A percentile compares a stretch with the other conserved stretches of the same genome.
phyloP scores from a whole-genome alignment of 1,140 invertebrate species.

The Psix sp. region DNA sequence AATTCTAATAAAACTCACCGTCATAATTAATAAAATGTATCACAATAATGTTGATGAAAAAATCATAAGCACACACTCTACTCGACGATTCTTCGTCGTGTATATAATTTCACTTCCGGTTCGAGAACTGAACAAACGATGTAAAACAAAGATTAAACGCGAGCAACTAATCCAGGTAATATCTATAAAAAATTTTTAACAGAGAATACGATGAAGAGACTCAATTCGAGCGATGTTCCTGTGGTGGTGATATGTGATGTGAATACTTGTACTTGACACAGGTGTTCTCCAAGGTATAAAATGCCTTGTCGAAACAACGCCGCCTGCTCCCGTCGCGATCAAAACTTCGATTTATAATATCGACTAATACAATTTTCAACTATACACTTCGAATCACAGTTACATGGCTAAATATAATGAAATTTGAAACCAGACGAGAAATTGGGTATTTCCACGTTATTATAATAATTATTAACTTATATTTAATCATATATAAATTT shows the following conservation, averaged over 20 bases:
- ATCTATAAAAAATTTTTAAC: conserved; percentile 28
- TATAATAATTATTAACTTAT: no score
- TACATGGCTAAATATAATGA: no score
- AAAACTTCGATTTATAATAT: conserved; percentile 53
- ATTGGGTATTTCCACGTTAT: no score
- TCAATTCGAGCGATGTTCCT: conserved; percentile 43
- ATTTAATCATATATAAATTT: no score
- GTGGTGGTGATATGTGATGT: conserved; percentile 57
- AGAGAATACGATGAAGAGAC: conserved; percentile 30
- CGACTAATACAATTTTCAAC: no score
- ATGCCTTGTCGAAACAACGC: conserved; percentile 49
- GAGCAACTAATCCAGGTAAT: conserved; percentile 19
- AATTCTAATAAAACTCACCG: no score
- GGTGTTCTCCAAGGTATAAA: conserved; percentile 68
- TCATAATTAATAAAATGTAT: no score
- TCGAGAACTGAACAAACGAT: conserved; percentile 6
- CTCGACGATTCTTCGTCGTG: no score
- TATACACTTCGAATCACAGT: no score
- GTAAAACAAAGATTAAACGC: conserved; percentile 5
- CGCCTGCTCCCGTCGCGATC: conserved; percentile 39
- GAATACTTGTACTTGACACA: conserved; percentile 66
- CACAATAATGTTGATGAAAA: no score
- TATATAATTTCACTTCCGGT: conserved; percentile 28
- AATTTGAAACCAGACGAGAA: no score
- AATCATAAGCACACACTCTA: no score